Base-by-base conservation (phyloP, 2,888 invertebrate genomes). In the Agrotis exclamationis region DNA sequence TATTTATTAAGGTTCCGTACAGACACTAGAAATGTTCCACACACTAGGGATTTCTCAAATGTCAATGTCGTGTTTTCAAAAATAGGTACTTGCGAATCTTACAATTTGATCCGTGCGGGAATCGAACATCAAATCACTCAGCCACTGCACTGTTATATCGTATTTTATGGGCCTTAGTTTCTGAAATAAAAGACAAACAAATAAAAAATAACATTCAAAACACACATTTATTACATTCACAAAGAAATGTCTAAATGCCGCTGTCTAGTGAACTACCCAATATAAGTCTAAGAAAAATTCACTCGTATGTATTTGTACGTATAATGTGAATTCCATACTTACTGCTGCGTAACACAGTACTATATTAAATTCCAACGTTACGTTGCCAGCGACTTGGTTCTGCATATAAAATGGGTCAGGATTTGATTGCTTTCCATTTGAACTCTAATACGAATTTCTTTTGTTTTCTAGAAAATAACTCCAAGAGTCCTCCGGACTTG, bases 341-440 rank as follows among this genome's bases (percentile, higher is more conserved):
- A 28, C 13, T 62, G 33, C 16, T 28, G 39, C 63, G 59, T 33
- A 62, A 56, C 45, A 51, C 75, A 62, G 57, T 53, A 20, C 53
- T 74, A 80, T 74, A 77, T 77, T 77, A 77, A 80, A 77, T 77
- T 77, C 77, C 76, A 65, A 44, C 50, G 56, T 56, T 14, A 47
- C 69, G 62, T 65, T 50, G 51, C 50, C 53, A 11, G 24, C 28
- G 64, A 24, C 60, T 63, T 18, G 59, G 39, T 50, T 73, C 54
- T 51, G 44, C 64, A 45, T 16, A 74, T 56, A 53, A 74, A 59
- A 63, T 63, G 22, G 63, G 54, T 79, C 76, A 44, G 3, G 6
- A 48, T 63, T 59, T 79, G 28, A 67, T 76, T 76, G 74, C 44
- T 76, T 76, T 58, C 45, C n/a, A 20, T 24, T 75, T 47, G 45